Conservation (phyloP, 2,797 vertebrate genomes). For the Tapera naevia region DNA sequence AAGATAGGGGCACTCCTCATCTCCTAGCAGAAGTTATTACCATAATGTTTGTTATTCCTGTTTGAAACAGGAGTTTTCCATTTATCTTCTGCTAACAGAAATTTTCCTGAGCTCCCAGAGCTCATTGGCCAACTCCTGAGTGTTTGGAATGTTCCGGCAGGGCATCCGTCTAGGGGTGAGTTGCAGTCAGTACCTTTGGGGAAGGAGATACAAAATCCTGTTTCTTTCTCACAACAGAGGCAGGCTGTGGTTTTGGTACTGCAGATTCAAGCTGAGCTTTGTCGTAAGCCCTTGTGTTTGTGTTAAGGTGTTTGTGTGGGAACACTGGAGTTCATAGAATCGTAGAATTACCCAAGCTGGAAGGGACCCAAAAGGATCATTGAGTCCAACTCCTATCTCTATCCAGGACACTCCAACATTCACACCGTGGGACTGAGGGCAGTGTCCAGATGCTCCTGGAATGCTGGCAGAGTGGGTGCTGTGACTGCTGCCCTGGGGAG, state of each 20-base stretch:
- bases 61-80: neutral
- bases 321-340: neutral
- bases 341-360: too few species aligned
- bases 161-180: neutral
- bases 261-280: neutral
- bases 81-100: neutral
- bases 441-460: too few species aligned
- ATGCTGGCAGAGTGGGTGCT: too few species aligned
- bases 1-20: neutral
- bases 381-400: too few species aligned
- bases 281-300: neutral
- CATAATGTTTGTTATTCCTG: neutral
- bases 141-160: neutral
- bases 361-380: too few species aligned
- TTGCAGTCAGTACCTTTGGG: neutral
- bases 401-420: too few species aligned
- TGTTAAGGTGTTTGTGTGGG: neutral
- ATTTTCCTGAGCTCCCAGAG: neutral
- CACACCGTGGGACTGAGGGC: too few species aligned
- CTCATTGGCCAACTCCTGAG: neutral
- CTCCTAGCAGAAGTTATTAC: neutral
- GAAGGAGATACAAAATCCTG: neutral
- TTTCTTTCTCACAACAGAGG: fast-evolving
- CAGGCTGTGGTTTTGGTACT: neutral
- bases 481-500: too few species aligned